Percentiles rank a stretch among this genome's conserved stretches.
These are phyloP conservation scores for Erebia palarica DNA, from an alignment of 2,888 invertebrate species.

Conservation along the genomic window DNA sequence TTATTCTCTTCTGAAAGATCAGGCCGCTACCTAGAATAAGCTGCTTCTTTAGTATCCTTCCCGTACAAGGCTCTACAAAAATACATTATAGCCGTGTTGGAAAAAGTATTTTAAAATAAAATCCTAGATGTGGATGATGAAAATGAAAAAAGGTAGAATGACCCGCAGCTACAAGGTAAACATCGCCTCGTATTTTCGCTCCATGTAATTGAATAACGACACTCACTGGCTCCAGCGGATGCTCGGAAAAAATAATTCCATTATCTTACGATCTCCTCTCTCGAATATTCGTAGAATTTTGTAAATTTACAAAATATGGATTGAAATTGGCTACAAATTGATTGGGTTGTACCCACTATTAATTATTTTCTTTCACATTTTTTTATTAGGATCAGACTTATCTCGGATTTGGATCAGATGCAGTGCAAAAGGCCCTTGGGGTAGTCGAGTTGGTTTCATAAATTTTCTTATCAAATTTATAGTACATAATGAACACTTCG, in stretches of 20 bases:
- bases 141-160: constrained; percentile 2
- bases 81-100: not conserved
- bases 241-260: constrained; percentile 20
- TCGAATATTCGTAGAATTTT: constrained; percentile 10
- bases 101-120: not conserved
- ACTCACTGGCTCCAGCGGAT: constrained; percentile 15
- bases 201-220: constrained; percentile 25
- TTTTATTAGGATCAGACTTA: no score
- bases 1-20: no score
- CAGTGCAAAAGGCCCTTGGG: no score
- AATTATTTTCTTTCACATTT: no score
- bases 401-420: no score
- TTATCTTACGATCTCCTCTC: constrained; percentile 12
- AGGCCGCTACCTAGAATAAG: no score
- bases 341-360: not conserved
- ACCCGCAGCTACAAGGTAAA: constrained; percentile 19
- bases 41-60: no score
- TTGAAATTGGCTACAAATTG: not conserved
- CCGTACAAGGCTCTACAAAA: no score
- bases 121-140: not conserved
- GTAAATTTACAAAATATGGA: not conserved
- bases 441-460: no score
- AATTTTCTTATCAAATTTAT: no score
- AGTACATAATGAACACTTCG: no score
- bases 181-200: constrained; percentile 15